phyloP scores from a whole-genome alignment of 2,888 invertebrate genomes.

The Argyresthia goedartella region DNA sequence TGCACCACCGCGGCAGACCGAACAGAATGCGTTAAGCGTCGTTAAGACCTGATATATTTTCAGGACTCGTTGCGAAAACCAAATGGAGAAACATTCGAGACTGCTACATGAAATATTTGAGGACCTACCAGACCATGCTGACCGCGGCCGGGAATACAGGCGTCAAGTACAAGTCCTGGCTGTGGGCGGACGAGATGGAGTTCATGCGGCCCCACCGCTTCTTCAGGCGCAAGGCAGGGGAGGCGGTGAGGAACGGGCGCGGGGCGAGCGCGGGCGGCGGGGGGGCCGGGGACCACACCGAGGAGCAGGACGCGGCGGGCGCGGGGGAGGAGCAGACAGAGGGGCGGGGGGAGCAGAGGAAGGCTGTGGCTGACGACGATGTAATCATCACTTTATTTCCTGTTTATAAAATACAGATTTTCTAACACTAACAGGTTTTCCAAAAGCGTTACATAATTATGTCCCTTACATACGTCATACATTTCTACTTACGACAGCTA shows the following conservation, averaged over 20 bases:
- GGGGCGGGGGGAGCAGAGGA: no score
- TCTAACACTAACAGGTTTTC: no score
- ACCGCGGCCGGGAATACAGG: neutral
- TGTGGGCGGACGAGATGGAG: neutral
- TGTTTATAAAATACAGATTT: no score
- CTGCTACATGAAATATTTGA: conserved; percentile 46
- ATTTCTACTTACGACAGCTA: no score
- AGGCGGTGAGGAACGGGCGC: neutral
- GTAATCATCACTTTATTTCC: no score
- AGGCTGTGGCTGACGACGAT: no score
- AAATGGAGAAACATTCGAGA: conserved; percentile 50
- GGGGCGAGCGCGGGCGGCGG: no score
- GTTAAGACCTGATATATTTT: no score
- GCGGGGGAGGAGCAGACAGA: neutral
- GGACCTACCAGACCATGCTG: conserved; percentile 9
- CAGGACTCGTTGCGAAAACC: conserved; percentile 15
- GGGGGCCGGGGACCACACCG: neutral
- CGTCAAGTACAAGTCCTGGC: neutral
- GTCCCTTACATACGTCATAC: no score
- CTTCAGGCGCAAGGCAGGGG: neutral
- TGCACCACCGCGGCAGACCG: no score
- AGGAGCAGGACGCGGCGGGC: neutral
- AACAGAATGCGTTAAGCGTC: no score
- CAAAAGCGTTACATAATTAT: no score
- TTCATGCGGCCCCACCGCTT: neutral